Evolutionary conservation across 2,888 invertebrate genomes (phyloP).

Genomic region (Diarsia mendica): DNA sequence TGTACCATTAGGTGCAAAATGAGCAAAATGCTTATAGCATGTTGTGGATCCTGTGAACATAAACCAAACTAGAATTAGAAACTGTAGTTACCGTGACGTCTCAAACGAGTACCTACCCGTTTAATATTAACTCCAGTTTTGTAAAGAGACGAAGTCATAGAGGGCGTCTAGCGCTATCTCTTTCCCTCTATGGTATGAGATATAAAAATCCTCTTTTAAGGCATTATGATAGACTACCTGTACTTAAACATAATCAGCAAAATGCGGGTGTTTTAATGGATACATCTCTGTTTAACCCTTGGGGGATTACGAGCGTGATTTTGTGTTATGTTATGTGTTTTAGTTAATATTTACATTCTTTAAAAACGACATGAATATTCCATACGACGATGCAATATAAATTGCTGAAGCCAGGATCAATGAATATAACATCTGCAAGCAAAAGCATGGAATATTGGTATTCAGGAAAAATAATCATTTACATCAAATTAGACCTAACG

Average conservation of each 20-base stretch:
- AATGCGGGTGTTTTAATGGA: too few species aligned
- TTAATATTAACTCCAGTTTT: too few species aligned
- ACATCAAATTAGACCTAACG: not conserved
- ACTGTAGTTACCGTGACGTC: too few species aligned
- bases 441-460: not conserved
- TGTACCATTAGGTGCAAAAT: not conserved
- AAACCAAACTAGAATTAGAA: not conserved
- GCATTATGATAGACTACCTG: too few species aligned
- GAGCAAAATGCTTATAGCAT: not conserved
- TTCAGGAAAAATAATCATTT: not conserved
- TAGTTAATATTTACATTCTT: constrained; percentile 19
- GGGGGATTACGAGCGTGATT: too few species aligned
- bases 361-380: constrained; percentile 2
- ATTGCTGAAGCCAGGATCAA: not conserved
- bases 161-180: not conserved
- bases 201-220: too few species aligned
- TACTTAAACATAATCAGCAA: too few species aligned
- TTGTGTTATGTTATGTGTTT: not conserved
- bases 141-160: too few species aligned
- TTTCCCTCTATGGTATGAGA: not conserved
- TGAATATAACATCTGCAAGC: constrained; percentile 26
- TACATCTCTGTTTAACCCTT: too few species aligned
- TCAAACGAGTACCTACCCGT: not conserved
- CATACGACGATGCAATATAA: constrained; percentile 10
- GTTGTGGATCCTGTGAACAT: constrained; percentile 1